Evolutionary conservation across 2,797 vertebrate genomes (phyloP).

Genomic region (Anguilla obscura): DNA sequence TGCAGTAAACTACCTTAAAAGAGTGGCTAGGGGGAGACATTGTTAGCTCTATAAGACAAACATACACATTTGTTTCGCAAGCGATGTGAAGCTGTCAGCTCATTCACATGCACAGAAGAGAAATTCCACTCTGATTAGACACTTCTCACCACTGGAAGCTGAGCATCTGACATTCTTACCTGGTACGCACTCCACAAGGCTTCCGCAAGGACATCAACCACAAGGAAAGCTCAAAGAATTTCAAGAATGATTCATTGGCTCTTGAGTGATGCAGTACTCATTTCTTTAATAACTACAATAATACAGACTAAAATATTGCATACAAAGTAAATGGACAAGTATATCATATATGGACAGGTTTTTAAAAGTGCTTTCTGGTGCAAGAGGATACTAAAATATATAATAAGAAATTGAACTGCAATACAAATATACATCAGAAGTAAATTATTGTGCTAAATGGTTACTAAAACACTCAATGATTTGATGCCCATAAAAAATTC

Average conservation of each 20-base stretch:
- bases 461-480: constrained; percentile 42
- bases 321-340: constrained; percentile 64
- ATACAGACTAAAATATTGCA: constrained; percentile 64
- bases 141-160: constrained; percentile 11
- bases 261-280: constrained; percentile 34
- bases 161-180: constrained; percentile 12
- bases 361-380: constrained; percentile 70
- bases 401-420: constrained; percentile 54
- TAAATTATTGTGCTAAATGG: constrained; percentile 47
- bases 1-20: background rate
- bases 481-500: constrained; percentile 45
- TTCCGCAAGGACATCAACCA: background rate
- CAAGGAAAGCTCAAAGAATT: background rate
- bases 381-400: constrained; percentile 60
- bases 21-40: background rate
- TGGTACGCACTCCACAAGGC: background rate
- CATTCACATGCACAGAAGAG: background rate
- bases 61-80: background rate
- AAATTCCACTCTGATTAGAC: background rate
- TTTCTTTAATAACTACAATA: constrained; percentile 73
- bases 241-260: background rate
- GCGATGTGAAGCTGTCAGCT: background rate
- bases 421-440: constrained; percentile 59
- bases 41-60: background rate
- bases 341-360: constrained; percentile 55